Evolutionary conservation across 2,113 vertebrate genomes (phyloP).

Genomic region (Ranitomeya imitator): DNA sequence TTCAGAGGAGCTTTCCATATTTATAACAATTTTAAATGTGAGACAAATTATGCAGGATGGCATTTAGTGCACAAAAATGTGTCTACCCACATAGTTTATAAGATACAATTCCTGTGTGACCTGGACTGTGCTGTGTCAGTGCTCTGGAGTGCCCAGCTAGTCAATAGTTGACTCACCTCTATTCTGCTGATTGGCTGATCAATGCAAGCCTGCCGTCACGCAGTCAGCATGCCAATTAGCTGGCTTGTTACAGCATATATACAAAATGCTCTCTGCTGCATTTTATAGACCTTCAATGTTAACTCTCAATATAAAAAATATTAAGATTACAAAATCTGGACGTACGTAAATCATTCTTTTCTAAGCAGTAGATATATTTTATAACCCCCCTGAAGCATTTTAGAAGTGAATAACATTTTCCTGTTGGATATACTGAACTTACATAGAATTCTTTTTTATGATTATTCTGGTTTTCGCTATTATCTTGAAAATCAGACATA

Average conservation of each 20-base stretch:
- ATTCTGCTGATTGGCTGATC: slow-evolving; percentile 25
- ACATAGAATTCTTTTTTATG: background rate
- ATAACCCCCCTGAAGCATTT: too few relatives aligned
- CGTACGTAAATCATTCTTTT: too few relatives aligned
- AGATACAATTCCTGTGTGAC: slow-evolving; percentile 2
- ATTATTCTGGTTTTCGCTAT: background rate
- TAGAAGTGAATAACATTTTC: too few relatives aligned
- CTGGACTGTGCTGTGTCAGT: slow-evolving; percentile 20
- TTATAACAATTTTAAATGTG: background rate
- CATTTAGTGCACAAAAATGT: background rate
- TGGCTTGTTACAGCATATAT: background rate
- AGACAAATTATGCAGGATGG: background rate
- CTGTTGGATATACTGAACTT: too few relatives aligned
- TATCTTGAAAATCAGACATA: background rate
- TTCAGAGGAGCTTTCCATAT: background rate
- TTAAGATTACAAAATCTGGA: background rate
- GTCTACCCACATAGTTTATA: slow-evolving; percentile 19
- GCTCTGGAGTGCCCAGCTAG: background rate
- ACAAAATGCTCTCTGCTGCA: background rate
- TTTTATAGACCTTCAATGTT: background rate
- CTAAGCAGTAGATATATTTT: too few relatives aligned
- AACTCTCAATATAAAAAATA: background rate
- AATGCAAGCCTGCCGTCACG: background rate
- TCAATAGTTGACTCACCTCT: slow-evolving; percentile 25
- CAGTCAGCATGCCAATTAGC: slow-evolving; percentile 9